Evolutionary conservation across 2,113 vertebrate genomes (phyloP).

Genomic region (Emydocephalus ijimae): DNA sequence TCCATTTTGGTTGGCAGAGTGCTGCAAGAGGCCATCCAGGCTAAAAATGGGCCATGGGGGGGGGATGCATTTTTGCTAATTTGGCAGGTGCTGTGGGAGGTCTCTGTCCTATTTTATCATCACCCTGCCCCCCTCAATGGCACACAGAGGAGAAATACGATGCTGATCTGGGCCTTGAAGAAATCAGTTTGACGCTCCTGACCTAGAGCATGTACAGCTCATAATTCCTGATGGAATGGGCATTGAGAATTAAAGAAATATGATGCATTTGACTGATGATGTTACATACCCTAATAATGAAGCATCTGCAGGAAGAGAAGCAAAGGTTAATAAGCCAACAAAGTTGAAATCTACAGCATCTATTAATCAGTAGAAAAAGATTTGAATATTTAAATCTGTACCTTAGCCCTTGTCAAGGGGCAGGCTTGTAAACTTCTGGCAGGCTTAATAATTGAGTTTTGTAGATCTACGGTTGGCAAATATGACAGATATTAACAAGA

Average conservation of each 20-base stretch:
- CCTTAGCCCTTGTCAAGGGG: conserved; percentile 17
- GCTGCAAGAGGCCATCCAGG: too few species aligned
- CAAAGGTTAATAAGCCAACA: background rate
- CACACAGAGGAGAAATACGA: too few species aligned
- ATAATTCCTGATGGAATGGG: conserved; percentile 40
- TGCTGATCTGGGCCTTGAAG: too few species aligned
- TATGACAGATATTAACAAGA: conserved; percentile 56
- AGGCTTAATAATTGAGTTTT: conserved; percentile 52
- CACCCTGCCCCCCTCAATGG: too few species aligned
- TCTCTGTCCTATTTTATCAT: too few species aligned
- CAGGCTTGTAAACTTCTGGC: background rate
- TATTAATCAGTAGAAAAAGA: conserved; percentile 46
- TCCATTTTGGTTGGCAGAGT: too few species aligned
- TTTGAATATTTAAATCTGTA: conserved; percentile 37
- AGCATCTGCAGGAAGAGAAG: background rate
- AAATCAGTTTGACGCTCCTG: too few species aligned
- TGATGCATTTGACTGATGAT: background rate
- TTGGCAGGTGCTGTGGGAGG: too few species aligned
- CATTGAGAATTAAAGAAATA: background rate
- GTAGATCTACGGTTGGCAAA: conserved; percentile 46
- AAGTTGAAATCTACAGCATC: conserved; percentile 60
- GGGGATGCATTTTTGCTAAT: too few species aligned
- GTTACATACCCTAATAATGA: background rate
- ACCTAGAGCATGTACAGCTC: conserved; percentile 38
- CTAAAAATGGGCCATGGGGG: too few species aligned